Evolutionary conservation across 1,140 invertebrate genomes (phyloP), one percentile per base, ranked within the genome.

Genomic region (Thaumetopoea pityocampa): DNA sequence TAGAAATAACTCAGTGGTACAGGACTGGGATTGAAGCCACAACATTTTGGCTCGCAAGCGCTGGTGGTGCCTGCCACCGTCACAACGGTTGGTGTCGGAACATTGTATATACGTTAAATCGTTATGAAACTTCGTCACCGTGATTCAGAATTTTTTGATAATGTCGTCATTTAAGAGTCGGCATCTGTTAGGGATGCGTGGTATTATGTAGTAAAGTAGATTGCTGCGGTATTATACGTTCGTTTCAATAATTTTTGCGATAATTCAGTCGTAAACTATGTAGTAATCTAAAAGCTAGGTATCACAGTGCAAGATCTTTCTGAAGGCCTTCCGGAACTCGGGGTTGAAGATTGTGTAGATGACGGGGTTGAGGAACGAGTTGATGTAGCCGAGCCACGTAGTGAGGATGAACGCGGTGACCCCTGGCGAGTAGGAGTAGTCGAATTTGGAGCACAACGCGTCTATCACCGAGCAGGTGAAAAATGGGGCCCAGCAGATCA

Each of bases 291-390:
- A 53, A 34, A 64, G 79, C 76, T 85, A 85, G 60, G 79, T 79
- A 29, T 89, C 90, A 61, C 90, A 85, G 38, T 88, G 87, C 72
- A 98, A 91, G 27, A 99, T 90, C 80, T 97, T 98, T 73, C 97
- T 96, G 86, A 99, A 99, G 22, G 98, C 98, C 87, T 99, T 98
- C 37, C 98, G 89, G 86, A 99, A 99, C 83, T 99, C 98, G 5
- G 96, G 94, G 87, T 99, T 99, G 88, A 99, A 99, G 67, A 99
- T 98, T 17, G 98, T 99, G 84, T 99, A 99, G 76, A 99, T 99
- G 49, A 99, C 93, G 1, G 97, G 97, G 87, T 99, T 99, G 42
- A 99, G 93, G 71, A 96, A 98, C 63, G 92, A 98, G 87, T 99
- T 99, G 87, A 99, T 97, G 86, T 99, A 99, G 26, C 98, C 98